Evolutionary conservation across 2,113 vertebrate genomes (phyloP).

Genomic region (Grammomys surdaster): DNA sequence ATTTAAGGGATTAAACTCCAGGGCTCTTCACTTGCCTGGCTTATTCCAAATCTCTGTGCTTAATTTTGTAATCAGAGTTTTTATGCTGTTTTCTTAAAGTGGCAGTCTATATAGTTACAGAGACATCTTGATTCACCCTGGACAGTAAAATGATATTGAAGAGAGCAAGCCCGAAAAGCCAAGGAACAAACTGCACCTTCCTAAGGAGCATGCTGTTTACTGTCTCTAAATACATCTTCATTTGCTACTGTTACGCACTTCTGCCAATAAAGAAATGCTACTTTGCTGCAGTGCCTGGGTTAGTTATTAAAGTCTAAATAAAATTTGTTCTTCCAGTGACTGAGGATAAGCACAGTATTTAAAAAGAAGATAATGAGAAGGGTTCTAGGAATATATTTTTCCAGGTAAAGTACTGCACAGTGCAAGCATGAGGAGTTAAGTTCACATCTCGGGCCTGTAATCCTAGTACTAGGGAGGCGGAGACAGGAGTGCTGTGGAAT

Average conservation of each 20-base stretch:
- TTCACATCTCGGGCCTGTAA: neutral
- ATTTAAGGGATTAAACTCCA: constrained; percentile 61
- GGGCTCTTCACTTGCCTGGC: neutral
- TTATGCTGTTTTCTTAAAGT: constrained; percentile 35
- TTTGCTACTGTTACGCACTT: neutral
- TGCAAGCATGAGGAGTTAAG: neutral
- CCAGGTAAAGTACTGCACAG: neutral
- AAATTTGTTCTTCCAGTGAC: constrained; percentile 26
- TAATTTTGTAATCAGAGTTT: constrained; percentile 55
- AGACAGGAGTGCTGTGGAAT: neutral
- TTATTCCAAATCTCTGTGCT: neutral
- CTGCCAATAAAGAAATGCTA: neutral
- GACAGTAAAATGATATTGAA: constrained; percentile 23
- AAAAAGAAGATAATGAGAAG: constrained; percentile 8
- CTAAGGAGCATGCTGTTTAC: neutral
- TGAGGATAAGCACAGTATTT: constrained; percentile 22
- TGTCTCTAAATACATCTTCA: neutral
- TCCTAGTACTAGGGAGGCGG: neutral
- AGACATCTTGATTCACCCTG: constrained; percentile 23
- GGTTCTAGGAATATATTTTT: neutral
- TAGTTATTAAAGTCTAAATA: neutral
- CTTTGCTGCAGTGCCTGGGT: neutral
- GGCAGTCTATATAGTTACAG: neutral
- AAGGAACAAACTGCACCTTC: neutral
- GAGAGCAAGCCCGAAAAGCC: neutral